Evolutionary conservation across 2,113 vertebrate genomes (phyloP).

Genomic region (Tychaedon coryphoeus): DNA sequence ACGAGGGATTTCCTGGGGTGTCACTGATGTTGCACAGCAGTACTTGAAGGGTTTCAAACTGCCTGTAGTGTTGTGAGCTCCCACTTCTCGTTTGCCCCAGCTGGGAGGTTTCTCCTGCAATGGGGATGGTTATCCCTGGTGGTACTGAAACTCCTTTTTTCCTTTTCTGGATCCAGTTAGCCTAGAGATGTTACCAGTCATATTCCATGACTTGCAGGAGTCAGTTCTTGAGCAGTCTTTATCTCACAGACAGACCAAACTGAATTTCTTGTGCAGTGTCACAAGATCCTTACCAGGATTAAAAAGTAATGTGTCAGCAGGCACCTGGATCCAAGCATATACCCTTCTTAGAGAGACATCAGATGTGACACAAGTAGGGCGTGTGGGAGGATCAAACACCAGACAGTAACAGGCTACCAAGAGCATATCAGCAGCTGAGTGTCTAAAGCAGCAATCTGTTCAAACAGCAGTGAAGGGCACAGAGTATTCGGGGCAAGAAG

Average conservation of each 20-base stretch:
- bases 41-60: not conserved
- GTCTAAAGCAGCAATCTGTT: slow-evolving; percentile 15
- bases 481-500: not conserved
- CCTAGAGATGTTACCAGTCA: not conserved
- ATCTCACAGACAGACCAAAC: not conserved
- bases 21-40: not conserved
- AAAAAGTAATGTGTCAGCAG: not conserved
- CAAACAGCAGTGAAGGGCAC: not conserved
- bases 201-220: not conserved
- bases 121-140: not conserved
- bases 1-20: not conserved
- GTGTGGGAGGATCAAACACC: not conserved
- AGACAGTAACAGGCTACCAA: not conserved
- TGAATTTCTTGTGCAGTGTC: not conserved
- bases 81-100: not conserved
- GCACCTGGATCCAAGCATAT: not conserved
- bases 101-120: not conserved
- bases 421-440: not conserved
- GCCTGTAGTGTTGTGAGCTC: not conserved
- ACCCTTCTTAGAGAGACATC: not conserved
- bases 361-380: not conserved
- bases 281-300: not conserved
- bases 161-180: not conserved
- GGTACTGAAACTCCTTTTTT: not conserved
- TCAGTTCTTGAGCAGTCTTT: not conserved